phyloP scores from a whole-genome alignment of 2,113 vertebrate genomes.

The human (Homo sapiens) region GRCh38 chr19:11445001-11445500 shows the following conservation, averaged over 20 bases:
- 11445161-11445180: not conserved
- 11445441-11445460: conserved; percentile 91
- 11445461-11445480: conserved; percentile 91
- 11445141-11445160: too few species aligned
- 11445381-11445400: conserved; percentile 88
- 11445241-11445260: not conserved
- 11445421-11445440: conserved; percentile 84
- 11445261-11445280: not conserved
- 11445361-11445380: not conserved
- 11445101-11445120: not conserved
- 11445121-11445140: not conserved
- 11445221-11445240: not conserved
- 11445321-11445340: not conserved
- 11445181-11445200: not conserved
- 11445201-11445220: not conserved
- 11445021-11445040: not conserved
- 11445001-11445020: not conserved
- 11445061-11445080: not conserved
- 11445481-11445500: rapidly evolving
- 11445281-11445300: not conserved
- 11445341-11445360: rapidly evolving
- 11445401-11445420: conserved; percentile 84
- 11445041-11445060: rapidly evolving
- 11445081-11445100: not conserved
- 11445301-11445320: not conserved